These are phyloP conservation scores for Caenorhabditis becei DNA, from an alignment of 2,888 invertebrate species.

Conservation along the genomic window DNA sequence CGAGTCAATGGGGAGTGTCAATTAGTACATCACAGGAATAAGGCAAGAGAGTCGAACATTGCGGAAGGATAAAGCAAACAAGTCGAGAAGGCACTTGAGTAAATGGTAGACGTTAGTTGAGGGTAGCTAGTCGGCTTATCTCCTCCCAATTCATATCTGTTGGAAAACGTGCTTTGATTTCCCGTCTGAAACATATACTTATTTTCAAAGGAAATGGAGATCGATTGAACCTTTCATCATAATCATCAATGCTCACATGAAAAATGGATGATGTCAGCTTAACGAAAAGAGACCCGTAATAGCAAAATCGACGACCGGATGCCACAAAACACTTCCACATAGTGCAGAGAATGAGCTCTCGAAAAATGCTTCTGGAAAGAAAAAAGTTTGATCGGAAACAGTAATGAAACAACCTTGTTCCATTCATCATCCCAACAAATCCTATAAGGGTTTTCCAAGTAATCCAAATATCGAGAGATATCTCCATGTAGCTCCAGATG, in stretches of 20 bases:
- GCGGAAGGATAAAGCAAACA: conserved; percentile 39
- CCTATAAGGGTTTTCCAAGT: conserved; percentile 44
- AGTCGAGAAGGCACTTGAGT: conserved; percentile 21
- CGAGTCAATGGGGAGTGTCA: neutral
- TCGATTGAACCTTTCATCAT: conserved; percentile 31
- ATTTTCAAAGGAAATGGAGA: neutral
- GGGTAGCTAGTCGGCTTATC: conserved; percentile 23
- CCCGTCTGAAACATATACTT: conserved; percentile 16
- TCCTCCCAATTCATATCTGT: conserved; percentile 48
- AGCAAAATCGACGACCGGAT: conserved; percentile 49
- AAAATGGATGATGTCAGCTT: conserved; percentile 50
- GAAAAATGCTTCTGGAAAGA: conserved; percentile 35
- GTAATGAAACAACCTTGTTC: conserved; percentile 16
- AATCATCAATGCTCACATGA: conserved; percentile 56
- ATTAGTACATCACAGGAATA: neutral
- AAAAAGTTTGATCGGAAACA: neutral
- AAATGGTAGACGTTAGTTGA: conserved; percentile 10
- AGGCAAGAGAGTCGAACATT: neutral
- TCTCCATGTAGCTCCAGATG: conserved; percentile 45
- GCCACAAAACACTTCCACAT: conserved; percentile 53
- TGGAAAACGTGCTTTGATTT: conserved; percentile 40
- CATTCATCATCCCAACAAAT: conserved; percentile 44
- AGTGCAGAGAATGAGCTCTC: conserved; percentile 26
- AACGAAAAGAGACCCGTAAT: conserved; percentile 52
- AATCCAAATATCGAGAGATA: conserved; percentile 60